These are phyloP conservation scores for Clitarchus hookeri DNA, from an alignment of 2,888 invertebrate genomes.

Conservation along the genomic window DNA sequence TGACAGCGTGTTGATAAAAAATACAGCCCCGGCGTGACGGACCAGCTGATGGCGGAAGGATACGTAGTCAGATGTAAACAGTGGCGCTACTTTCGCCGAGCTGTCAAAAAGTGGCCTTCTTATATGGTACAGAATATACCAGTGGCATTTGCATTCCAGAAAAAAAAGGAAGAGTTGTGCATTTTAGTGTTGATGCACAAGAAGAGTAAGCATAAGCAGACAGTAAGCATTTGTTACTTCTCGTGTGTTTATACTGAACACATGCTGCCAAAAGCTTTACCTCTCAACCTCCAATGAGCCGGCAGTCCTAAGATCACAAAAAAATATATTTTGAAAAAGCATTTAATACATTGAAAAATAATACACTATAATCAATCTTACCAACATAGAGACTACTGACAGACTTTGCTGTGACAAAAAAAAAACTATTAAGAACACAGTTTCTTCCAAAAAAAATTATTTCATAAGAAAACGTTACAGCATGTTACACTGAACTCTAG, in stretches of 20 bases:
- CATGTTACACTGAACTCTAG: too few species aligned
- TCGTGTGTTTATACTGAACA: background rate
- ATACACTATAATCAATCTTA: background rate
- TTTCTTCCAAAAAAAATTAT: too few species aligned
- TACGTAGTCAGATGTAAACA: too few species aligned
- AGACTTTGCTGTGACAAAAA: too few species aligned
- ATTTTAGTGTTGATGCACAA: background rate
- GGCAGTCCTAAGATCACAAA: slow-evolving; percentile 9
- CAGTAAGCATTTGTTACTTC: background rate
- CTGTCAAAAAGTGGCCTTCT: too few species aligned
- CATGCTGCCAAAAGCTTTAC: slow-evolving; percentile 6
- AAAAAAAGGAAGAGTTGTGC: background rate
- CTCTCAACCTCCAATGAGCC: slow-evolving; percentile 7
- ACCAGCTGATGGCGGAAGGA: too few species aligned
- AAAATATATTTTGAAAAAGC: background rate
- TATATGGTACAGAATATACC: too few species aligned
- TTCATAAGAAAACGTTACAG: too few species aligned
- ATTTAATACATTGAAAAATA: background rate
- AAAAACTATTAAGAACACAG: too few species aligned
- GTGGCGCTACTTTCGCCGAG: too few species aligned
- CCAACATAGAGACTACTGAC: background rate
- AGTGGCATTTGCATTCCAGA: background rate
- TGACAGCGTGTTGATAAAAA: too few species aligned
- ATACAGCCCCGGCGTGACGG: too few species aligned
- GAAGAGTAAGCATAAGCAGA: background rate